phyloP scores from a whole-genome alignment of 2,797 vertebrate genomes.

The Epinephelus malabaricus region DNA sequence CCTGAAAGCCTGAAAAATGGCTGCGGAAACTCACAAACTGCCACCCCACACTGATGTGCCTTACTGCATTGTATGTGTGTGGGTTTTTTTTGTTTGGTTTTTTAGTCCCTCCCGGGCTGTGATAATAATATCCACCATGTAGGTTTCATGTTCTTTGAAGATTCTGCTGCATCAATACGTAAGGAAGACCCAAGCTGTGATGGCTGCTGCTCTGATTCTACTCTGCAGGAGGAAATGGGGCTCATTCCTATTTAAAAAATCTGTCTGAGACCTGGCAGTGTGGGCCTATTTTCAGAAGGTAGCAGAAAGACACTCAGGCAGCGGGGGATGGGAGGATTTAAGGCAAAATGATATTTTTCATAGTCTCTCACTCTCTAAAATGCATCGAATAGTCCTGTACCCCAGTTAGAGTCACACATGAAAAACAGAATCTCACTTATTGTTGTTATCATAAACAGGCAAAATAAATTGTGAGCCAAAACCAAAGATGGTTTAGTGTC shows the following conservation, averaged over 20 bases:
- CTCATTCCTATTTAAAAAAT: constrained; percentile 56
- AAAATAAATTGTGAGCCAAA: neutral
- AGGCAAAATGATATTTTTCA: constrained; percentile 9
- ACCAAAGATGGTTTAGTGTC: neutral
- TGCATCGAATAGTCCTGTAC: neutral
- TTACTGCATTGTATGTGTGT: too few species aligned
- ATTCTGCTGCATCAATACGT: constrained; percentile 29
- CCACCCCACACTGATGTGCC: too few species aligned
- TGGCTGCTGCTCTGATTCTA: constrained; percentile 39
- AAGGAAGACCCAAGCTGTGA: constrained; percentile 31
- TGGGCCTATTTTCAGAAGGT: constrained; percentile 44
- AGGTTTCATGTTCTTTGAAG: constrained; percentile 42
- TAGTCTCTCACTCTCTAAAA: constrained; percentile 16
- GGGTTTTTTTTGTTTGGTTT: neutral
- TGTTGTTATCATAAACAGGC: neutral
- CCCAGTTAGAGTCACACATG: neutral
- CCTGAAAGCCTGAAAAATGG: constrained; percentile 7
- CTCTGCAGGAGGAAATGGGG: constrained; percentile 50
- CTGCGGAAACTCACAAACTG: constrained; percentile 28
- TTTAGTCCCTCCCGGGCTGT: neutral
- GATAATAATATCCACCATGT: constrained; percentile 29
- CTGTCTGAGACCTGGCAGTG: constrained; percentile 21
- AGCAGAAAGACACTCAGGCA: constrained; percentile 14
- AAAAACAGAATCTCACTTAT: constrained; percentile 2
- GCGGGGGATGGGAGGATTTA: constrained; percentile 17